Percentiles rank a stretch among this genome's conserved stretches.
These are phyloP conservation scores for Listronotus bonariensis DNA, from an alignment of 1,140 invertebrate genomes.

Conservation along the genomic window DNA sequence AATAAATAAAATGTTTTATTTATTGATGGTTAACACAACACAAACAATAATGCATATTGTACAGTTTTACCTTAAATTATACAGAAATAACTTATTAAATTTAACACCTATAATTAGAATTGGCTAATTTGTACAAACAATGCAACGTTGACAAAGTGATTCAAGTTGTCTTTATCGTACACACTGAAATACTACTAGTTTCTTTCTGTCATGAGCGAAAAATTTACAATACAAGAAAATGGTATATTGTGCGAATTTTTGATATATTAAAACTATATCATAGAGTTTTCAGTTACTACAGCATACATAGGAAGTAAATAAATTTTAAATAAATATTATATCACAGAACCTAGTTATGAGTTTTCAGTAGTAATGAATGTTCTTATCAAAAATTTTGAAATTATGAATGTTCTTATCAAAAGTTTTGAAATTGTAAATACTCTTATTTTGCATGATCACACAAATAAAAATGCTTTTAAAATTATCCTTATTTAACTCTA, in stretches of 20 bases:
- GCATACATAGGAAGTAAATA: background rate
- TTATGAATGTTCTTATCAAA: too few relatives aligned
- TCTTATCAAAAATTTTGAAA: too few relatives aligned
- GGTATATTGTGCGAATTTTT: background rate
- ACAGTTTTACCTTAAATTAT: conserved; percentile 32
- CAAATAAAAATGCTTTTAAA: too few relatives aligned
- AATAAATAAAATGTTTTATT: background rate
- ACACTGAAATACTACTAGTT: conserved; percentile 36
- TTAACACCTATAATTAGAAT: conserved; percentile 34
- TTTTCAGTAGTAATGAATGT: too few relatives aligned
- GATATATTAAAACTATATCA: conserved; percentile 24
- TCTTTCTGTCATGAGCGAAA: conserved; percentile 25
- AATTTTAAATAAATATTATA: background rate
- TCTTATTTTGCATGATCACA: too few relatives aligned
- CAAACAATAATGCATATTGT: conserved; percentile 31
- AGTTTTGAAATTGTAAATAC: too few relatives aligned
- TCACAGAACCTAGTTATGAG: too few relatives aligned
- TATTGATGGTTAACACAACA: background rate
- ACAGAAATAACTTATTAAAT: conserved; percentile 31
- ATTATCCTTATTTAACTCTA: too few relatives aligned
- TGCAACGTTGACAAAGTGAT: conserved; percentile 7
- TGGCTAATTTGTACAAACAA: conserved; percentile 38
- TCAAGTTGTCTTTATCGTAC: conserved; percentile 27
- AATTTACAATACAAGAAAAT: conserved; percentile 23
- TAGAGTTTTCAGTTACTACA: background rate